Conservation (phyloP, 1,140 invertebrate genomes). For the Heliconius hewitsoni region DNA sequence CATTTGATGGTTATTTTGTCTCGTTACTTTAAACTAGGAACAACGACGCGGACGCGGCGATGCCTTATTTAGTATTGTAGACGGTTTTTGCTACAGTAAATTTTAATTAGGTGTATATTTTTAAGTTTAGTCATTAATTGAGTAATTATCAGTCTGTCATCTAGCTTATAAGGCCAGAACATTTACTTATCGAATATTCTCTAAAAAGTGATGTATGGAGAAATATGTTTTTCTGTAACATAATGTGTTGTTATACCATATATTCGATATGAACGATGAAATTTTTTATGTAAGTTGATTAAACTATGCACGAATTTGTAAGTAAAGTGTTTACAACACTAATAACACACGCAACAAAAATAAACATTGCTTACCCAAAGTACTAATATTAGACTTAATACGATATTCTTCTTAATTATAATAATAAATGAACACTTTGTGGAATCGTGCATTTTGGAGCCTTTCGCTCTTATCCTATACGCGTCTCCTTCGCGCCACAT, state of each 20-base stretch:
- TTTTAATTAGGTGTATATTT: slow-evolving; percentile 26
- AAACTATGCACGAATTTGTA: neutral
- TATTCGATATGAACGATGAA: neutral
- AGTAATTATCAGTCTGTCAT: slow-evolving; percentile 19
- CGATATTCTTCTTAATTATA: slow-evolving; percentile 69
- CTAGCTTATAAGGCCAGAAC: neutral
- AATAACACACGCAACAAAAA: neutral
- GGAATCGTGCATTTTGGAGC: slow-evolving; percentile 57
- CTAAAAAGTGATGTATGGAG: neutral
- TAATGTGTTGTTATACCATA: neutral
- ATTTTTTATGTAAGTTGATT: neutral
- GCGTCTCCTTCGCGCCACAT: slow-evolving; percentile 51
- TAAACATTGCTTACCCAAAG: slow-evolving; percentile 17
- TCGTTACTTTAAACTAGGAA: slow-evolving; percentile 36
- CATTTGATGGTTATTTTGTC: slow-evolving; percentile 44
- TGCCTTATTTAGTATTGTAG: slow-evolving; percentile 24
- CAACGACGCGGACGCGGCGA: slow-evolving; percentile 17
- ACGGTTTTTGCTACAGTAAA: slow-evolving; percentile 19
- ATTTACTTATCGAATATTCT: slow-evolving; percentile 1
- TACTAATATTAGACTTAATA: slow-evolving; percentile 23
- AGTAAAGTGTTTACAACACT: neutral
- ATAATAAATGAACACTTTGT: slow-evolving; percentile 68
- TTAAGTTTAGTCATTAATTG: slow-evolving; percentile 20
- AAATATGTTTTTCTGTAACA: neutral
- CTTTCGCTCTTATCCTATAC: slow-evolving; percentile 51